phyloP scores from a whole-genome alignment of 35 echinoderm and acorn worm genomes.

The Hemicentrotus pulcherrimus region DNA sequence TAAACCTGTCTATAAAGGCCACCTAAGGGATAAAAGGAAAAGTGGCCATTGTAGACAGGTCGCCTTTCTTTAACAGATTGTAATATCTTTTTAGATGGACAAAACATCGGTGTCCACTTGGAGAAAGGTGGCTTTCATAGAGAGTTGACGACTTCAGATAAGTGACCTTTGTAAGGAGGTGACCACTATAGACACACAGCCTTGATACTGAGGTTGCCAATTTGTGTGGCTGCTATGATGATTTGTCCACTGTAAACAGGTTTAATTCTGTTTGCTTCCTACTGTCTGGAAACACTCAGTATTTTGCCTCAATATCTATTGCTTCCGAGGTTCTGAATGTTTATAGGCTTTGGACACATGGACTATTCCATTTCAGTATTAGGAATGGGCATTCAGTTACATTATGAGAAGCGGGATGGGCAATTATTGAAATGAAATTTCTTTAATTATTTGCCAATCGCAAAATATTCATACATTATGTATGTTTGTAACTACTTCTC shows the following conservation, averaged over 20 bases:
- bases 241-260: neutral
- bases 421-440: neutral
- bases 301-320: no score
- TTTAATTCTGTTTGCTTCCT: neutral
- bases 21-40: no score
- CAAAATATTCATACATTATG: no score
- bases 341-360: neutral
- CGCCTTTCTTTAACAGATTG: neutral
- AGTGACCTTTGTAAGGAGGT: neutral
- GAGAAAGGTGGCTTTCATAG: no score
- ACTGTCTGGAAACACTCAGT: no score
- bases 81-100: neutral
- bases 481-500: neutral
- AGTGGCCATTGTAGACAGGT: neutral
- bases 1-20: neutral
- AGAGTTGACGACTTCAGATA: no score
- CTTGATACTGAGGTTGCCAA: neutral
- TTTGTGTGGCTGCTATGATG: no score
- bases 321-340: no score
- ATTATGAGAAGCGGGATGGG: neutral
- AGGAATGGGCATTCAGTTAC: neutral
- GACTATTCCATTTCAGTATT: neutral
- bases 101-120: neutral
- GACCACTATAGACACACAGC: neutral
- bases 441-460: neutral